Evolutionary conservation across 1,140 invertebrate genomes (phyloP).

Genomic region (Phenacoccus solenopsis): DNA sequence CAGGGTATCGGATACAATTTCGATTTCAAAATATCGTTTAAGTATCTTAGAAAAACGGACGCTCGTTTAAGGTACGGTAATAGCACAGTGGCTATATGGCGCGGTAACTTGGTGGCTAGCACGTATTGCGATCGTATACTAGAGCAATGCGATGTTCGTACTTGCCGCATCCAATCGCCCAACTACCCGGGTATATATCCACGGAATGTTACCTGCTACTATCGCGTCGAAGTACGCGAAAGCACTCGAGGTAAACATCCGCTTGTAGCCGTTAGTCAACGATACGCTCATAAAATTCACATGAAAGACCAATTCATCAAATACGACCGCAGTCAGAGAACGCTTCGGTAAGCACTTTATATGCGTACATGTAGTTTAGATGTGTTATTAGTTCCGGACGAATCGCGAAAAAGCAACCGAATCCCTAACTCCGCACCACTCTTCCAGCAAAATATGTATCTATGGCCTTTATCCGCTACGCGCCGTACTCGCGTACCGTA

Average conservation of each 20-base stretch:
- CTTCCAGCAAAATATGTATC: too few relatives aligned
- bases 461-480: too few relatives aligned
- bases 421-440: too few relatives aligned
- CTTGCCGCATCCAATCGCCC: constrained; percentile 63
- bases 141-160: constrained; percentile 47
- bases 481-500: too few relatives aligned
- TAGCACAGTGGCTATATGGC: constrained; percentile 50
- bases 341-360: constrained; percentile 45
- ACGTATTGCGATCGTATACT: constrained; percentile 67
- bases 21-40: constrained; percentile 69
- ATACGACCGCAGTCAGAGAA: constrained; percentile 58
- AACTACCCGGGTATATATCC: constrained; percentile 79
- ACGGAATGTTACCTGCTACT: constrained; percentile 69
- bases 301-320: constrained; percentile 64
- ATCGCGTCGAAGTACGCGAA: constrained; percentile 53
- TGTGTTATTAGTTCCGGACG: too few relatives aligned
- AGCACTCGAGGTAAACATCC: constrained; percentile 57
- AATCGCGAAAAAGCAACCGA: too few relatives aligned
- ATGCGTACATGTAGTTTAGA: too few relatives aligned
- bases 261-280: constrained; percentile 55
- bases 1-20: constrained; percentile 65
- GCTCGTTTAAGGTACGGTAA: constrained; percentile 64
- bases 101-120: constrained; percentile 52
- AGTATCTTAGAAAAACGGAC: constrained; percentile 58
- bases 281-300: constrained; percentile 61